Evolutionary conservation across 1,140 invertebrate genomes (phyloP).

Genomic region (Dolichoris vasculosae): DNA sequence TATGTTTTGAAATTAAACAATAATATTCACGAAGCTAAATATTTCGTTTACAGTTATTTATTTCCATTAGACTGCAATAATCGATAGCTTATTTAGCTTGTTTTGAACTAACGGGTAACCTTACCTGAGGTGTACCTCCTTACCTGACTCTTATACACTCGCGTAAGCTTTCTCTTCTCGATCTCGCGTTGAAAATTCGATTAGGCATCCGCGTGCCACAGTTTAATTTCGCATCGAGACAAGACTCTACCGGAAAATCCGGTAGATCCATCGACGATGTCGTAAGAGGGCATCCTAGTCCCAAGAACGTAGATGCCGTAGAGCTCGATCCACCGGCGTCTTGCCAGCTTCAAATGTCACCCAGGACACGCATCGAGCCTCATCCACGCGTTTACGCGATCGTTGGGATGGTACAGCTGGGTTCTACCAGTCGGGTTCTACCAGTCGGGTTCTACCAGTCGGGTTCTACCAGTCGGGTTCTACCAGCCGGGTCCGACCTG

Average conservation of each 20-base stretch:
- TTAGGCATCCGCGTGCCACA: too few species aligned
- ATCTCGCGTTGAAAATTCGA: not conserved
- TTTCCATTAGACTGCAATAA: not conserved
- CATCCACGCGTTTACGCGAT: not conserved
- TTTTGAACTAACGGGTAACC: not conserved
- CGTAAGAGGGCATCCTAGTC: not conserved
- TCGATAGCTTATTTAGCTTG: not conserved
- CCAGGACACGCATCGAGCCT: not conserved
- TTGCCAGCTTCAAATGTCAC: too few species aligned
- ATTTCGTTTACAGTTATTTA: too few species aligned
- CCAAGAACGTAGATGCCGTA: not conserved
- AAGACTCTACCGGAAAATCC: not conserved
- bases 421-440: too few species aligned
- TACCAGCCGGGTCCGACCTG: not conserved
- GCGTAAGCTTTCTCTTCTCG: not conserved
- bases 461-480: too few species aligned
- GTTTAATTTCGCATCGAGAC: not conserved
- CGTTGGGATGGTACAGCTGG: too few species aligned
- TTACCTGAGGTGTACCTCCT: not conserved
- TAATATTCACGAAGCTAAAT: too few species aligned
- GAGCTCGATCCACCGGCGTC: not conserved
- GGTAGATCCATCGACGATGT: too few species aligned
- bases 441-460: too few species aligned
- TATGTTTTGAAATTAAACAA: too few species aligned
- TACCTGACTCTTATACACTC: not conserved